Evolutionary conservation across 2,797 vertebrate species (phyloP).

Genomic region (Acanthis flammea): DNA sequence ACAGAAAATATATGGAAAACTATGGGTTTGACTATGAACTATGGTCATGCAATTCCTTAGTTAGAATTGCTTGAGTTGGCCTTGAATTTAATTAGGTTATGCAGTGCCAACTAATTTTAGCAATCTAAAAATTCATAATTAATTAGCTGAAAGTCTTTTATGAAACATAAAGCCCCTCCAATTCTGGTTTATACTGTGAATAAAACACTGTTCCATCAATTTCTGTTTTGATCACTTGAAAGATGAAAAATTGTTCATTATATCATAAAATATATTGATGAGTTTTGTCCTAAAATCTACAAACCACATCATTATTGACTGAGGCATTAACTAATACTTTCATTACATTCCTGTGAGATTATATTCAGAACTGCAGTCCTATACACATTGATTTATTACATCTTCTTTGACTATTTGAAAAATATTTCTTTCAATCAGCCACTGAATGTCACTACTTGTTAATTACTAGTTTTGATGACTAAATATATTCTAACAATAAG

Average conservation of each 20-base stretch:
- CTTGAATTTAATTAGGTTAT: background rate
- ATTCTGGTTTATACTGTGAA: background rate
- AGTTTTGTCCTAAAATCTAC: background rate
- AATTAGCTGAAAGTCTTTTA: slow-evolving; percentile 14
- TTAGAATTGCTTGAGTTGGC: background rate
- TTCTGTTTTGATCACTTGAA: background rate
- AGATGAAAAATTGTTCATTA: background rate
- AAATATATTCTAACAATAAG: background rate
- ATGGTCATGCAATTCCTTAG: background rate
- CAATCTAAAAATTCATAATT: background rate
- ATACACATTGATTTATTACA: background rate
- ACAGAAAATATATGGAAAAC: background rate
- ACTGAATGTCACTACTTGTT: background rate
- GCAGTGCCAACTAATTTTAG: background rate
- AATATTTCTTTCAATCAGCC: background rate
- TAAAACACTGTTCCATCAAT: background rate
- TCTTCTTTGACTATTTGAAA: background rate
- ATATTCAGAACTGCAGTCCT: background rate
- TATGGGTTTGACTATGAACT: background rate
- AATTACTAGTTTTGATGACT: background rate
- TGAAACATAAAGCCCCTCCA: background rate
- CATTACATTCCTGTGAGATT: background rate
- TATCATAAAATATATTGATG: background rate
- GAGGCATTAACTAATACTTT: background rate
- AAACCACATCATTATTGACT: background rate